Base-by-base conservation (phyloP, 2,888 invertebrate species). In the Drosophila nr. medialis region DNA sequence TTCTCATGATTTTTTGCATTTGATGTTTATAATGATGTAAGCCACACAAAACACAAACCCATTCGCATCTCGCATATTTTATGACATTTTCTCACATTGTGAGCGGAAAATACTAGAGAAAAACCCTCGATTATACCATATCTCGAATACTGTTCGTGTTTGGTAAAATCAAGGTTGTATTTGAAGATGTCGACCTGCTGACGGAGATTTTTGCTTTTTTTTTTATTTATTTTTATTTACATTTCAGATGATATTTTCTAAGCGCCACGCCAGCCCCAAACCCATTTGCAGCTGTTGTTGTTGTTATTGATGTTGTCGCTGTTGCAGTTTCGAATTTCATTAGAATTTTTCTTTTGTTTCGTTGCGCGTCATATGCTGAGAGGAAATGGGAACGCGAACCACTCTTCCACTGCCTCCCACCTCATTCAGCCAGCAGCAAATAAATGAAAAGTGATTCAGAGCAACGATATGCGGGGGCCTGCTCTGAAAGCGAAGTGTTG, bases 261-360 rank as follows among this genome's bases (percentile, higher is more conserved):
- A 71, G 67, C 70, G 62, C 13, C 40, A 2, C 38, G 4, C 27
- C 29, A 32, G n/a, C 18, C 13, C 45, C 13, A 32, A 32, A 15
- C 21, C 58, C 51, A 30, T 30, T 49, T 21, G 18, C 32, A 49
- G 10, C 27, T 73, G 69, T 58, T 30, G 38, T 54, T 38, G 45
- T 61, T 77, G 75, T 53, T 70, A 69, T 45, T 32, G 45, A 36
- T 74, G 77, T 54, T 62, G 36, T 58, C 58, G 59, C 29, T 66
- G 72, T 68, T 78, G 83, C 81, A 79, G 77, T 81, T 81, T 75
- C 86, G 69, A 86, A 83, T 83, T 83, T 83, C 83, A 83, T 86
- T 86, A 83, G 66, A 72, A 64, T 86, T 86, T 78, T 81, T 75
- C 74, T 62, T 86, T 83, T 83, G 86, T 86, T 74, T 81, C 63